Evolutionary conservation across 2,113 vertebrate species (phyloP).

Genomic region (Xyrauchen texanus): DNA sequence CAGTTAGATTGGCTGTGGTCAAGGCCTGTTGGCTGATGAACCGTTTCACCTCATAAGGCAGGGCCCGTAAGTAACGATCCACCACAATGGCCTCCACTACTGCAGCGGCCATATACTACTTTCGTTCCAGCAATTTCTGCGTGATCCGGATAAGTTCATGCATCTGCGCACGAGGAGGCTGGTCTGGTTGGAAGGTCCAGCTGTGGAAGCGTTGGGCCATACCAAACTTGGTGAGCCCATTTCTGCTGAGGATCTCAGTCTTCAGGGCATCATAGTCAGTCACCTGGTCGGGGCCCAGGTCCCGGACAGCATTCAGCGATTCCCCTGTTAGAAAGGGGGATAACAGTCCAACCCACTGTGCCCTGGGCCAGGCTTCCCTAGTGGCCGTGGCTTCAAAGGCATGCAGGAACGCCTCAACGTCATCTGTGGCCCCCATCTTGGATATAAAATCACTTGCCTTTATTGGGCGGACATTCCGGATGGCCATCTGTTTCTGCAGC

Average conservation of each 20-base stretch:
- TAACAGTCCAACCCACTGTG: not conserved
- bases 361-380: slow-evolving; percentile 1
- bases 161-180: too few species aligned
- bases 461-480: too few species aligned
- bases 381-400: not conserved
- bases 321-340: slow-evolving; percentile 5
- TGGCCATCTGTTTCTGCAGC: too few species aligned
- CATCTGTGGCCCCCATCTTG: too few species aligned
- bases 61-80: slow-evolving; percentile 16
- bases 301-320: slow-evolving; percentile 2
- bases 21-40: not conserved
- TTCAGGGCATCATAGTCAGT: slow-evolving; percentile 11
- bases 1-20: too few species aligned
- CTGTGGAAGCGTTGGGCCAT: too few species aligned
- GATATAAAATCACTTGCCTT: too few species aligned
- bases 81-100: slow-evolving; percentile 31
- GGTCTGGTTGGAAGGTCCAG: too few species aligned
- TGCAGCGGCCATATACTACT: not conserved
- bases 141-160: slow-evolving; percentile 12
- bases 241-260: too few species aligned
- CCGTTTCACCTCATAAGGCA: not conserved
- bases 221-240: too few species aligned
- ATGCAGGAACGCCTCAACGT: not conserved
- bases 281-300: not conserved
- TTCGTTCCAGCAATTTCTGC: not conserved